Percentiles rank a stretch among this genome's conserved stretches.
phyloP scores from a whole-genome alignment of 2,113 vertebrate species.

The Hyperoodon ampullatus region DNA sequence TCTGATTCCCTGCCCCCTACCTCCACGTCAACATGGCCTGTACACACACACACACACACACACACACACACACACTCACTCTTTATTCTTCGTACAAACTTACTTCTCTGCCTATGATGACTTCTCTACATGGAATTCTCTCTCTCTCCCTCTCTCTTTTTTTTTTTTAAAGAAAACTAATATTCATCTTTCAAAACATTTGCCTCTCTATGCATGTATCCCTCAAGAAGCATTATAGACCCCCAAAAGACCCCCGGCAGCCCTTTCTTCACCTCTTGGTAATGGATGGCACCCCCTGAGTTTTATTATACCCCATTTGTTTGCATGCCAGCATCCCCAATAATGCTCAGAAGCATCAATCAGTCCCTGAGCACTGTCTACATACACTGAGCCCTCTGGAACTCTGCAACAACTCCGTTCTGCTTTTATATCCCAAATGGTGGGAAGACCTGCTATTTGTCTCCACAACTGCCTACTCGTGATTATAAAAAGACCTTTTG shows the following conservation, averaged over 20 bases:
- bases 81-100: neutral
- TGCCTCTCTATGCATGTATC: neutral
- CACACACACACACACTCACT: neutral
- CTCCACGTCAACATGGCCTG: too few relatives aligned
- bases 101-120: neutral
- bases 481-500: neutral
- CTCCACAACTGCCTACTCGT: neutral
- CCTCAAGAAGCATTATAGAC: neutral
- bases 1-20: neutral
- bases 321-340: neutral
- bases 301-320: neutral
- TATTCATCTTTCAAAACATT: neutral
- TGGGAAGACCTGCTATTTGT: too few relatives aligned
- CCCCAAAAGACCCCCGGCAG: neutral
- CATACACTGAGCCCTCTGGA: neutral
- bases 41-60: too few relatives aligned
- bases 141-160: too few relatives aligned
- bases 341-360: rapidly evolving
- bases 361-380: neutral
- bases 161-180: neutral
- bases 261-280: rapidly evolving
- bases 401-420: too few relatives aligned
- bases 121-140: neutral
- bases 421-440: rapidly evolving
- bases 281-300: neutral